These are phyloP conservation scores for Anagyrus pseudococci DNA, from an alignment of 2,888 invertebrate genomes.

Conservation along the genomic window DNA sequence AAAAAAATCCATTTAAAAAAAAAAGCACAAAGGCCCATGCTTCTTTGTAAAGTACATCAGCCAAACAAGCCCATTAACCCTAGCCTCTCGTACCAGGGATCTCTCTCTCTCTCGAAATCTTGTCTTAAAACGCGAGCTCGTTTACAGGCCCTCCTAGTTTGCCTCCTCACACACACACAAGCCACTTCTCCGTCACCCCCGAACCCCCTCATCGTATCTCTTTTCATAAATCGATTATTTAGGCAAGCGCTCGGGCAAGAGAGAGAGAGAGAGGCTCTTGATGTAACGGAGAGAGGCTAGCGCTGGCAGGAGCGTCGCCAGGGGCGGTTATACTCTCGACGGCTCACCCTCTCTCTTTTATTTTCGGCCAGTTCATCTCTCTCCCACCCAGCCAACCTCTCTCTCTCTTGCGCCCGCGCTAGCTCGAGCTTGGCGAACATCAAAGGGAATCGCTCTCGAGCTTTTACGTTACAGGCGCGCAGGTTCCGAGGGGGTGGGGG, in stretches of 20 bases:
- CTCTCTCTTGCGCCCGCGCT: constrained; percentile 22
- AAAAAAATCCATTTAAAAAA: too few relatives aligned
- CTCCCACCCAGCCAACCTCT: constrained; percentile 8
- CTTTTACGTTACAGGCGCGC: constrained; percentile 11
- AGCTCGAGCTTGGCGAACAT: constrained; percentile 48
- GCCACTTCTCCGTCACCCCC: constrained; percentile 5
- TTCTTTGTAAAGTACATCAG: too few relatives aligned
- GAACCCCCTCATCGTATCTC: constrained; percentile 47
- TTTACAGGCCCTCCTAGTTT: too few relatives aligned
- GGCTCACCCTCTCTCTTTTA: constrained; percentile 31
- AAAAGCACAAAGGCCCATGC: too few relatives aligned
- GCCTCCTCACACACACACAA: too few relatives aligned
- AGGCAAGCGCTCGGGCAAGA: constrained; percentile 35
- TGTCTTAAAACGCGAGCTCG: too few relatives aligned
- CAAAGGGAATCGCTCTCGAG: constrained; percentile 50
- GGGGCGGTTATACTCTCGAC: constrained; percentile 13
- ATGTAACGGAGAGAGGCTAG: constrained; percentile 53
- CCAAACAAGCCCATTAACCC: too few relatives aligned
- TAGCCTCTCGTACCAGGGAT: too few relatives aligned
- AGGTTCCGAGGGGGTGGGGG: too few relatives aligned
- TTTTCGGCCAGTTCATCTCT: constrained; percentile 42
- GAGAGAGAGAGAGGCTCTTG: constrained; percentile 21
- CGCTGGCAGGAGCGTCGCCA: constrained; percentile 6
- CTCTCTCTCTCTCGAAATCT: too few relatives aligned
- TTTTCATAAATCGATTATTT: constrained; percentile 60